Conservation (phyloP, 2,888 invertebrate genomes). For the Idaea aversata region DNA sequence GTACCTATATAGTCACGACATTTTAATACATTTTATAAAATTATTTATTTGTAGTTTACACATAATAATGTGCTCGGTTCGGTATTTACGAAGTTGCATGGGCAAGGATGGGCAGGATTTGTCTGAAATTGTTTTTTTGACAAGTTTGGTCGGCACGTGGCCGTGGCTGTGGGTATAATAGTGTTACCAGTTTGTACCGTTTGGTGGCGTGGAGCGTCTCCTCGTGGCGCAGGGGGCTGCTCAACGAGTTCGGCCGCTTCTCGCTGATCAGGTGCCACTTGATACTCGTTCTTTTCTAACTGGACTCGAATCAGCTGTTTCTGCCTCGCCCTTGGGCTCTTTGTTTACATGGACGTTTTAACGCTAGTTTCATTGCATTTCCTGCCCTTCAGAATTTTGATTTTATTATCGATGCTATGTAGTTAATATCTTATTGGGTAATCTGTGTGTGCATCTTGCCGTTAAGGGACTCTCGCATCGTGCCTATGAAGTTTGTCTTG, state of each 20-base stretch:
- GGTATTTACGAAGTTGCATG: not conserved
- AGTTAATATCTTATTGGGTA: too few species aligned
- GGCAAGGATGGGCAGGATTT: slow-evolving; percentile 10
- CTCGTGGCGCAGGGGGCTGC: slow-evolving; percentile 55
- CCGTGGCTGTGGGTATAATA: slow-evolving; percentile 72
- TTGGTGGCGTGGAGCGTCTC: slow-evolving; percentile 51
- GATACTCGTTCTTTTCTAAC: slow-evolving; percentile 78
- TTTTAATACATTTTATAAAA: too few species aligned
- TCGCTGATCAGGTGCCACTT: slow-evolving; percentile 73
- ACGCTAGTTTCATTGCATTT: too few species aligned
- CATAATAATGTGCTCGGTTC: too few species aligned
- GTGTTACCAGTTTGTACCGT: slow-evolving; percentile 77
- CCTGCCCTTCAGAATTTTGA: too few species aligned
- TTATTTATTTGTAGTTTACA: too few species aligned
- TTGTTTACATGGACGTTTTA: slow-evolving; percentile 22
- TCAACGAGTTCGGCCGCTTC: slow-evolving; percentile 76
- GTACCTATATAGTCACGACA: too few species aligned
- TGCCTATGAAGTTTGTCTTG: too few species aligned
- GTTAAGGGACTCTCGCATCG: too few species aligned
- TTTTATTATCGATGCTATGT: too few species aligned
- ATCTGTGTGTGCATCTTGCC: too few species aligned
- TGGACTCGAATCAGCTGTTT: slow-evolving; percentile 76
- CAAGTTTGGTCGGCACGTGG: slow-evolving; percentile 69
- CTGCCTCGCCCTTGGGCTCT: slow-evolving; percentile 51
- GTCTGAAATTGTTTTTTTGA: slow-evolving; percentile 47